Conservation (phyloP, 2,888 invertebrate species). For the Polia nebulosa region DNA sequence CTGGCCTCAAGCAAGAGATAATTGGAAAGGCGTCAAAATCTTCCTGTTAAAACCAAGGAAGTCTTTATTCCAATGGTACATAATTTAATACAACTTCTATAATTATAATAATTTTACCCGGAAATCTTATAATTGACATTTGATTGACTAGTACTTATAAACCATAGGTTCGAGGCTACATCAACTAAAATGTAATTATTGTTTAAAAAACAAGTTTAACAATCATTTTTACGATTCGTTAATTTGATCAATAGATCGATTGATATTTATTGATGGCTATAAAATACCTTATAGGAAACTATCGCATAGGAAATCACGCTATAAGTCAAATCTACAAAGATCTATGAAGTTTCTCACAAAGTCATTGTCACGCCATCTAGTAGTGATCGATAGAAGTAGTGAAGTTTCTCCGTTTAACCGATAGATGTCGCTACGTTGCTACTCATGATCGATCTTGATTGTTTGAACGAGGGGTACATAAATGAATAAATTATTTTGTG, state of each 20-base stretch:
- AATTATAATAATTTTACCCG: constrained; percentile 63
- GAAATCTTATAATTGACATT: constrained; percentile 68
- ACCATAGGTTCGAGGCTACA: constrained; percentile 62
- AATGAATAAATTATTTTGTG: constrained; percentile 63
- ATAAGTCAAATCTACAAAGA: constrained; percentile 23
- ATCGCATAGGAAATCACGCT: constrained; percentile 24
- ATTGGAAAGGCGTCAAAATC: constrained; percentile 10
- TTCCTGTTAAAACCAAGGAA: constrained; percentile 21
- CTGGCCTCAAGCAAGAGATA: background rate
- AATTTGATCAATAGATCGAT: constrained; percentile 53
- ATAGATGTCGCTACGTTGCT: constrained; percentile 77
- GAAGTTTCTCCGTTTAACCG: constrained; percentile 62
- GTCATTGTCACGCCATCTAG: constrained; percentile 75
- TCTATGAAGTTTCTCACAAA: constrained; percentile 12
- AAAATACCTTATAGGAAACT: constrained; percentile 39
- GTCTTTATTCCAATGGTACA: constrained; percentile 20
- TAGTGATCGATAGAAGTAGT: constrained; percentile 68
- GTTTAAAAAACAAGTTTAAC: constrained; percentile 57
- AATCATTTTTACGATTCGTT: constrained; percentile 61
- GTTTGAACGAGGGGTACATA: constrained; percentile 69
- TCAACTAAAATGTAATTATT: constrained; percentile 61
- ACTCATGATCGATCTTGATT: constrained; percentile 37
- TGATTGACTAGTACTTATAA: constrained; percentile 64
- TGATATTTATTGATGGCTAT: constrained; percentile 55
- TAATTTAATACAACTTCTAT: constrained; percentile 45